Base-by-base conservation (phyloP, 30 jellyfish, hydroid and myxozoan genomes). In the Hydra vulgaris region DNA sequence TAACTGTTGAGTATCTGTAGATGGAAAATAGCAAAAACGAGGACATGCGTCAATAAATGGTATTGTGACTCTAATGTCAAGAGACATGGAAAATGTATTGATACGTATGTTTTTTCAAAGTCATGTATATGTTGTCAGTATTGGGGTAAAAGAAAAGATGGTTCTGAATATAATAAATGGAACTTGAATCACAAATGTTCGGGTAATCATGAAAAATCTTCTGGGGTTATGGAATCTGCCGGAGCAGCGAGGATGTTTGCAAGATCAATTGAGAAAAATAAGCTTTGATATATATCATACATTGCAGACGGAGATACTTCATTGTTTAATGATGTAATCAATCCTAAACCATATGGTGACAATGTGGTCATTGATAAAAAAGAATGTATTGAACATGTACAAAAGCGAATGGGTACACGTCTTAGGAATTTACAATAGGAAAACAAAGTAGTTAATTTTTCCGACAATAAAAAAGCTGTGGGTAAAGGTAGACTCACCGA, bases 31-130 rank as follows among this genome's bases (percentile, higher is more conserved):
- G 71, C 18, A 56, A 56, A 56, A 56, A n/a, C 17, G 71, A 56
- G 71, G 71, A n/a, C 18, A 56, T n/a, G n/a, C n/a, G n/a, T n/a
- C n/a, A n/a, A n/a, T n/a, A n/a, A n/a, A n/a, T n/a, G n/a, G n/a
- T n/a, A n/a, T 56, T 56, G 71, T n/a, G n/a, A 56, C 71, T 17
- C 17, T 56, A 15, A 56, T 56, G n/a, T 56, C 71, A 56, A 17
- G 71, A 56, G 71, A 56, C 17, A 56, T 56, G 71, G 71, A 56
- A 56, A 56, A n/a, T 56, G 71, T n/a, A n/a, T n/a, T n/a, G n/a
- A n/a, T n/a, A n/a, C n/a, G n/a, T n/a, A n/a, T n/a, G n/a, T n/a
- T n/a, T n/a, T n/a, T n/a, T n/a, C n/a, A n/a, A 15, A 56, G n/a
- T 15, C 71, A 56, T n/a, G 71, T 17, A 56, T 56, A n/a, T n/a